Evolutionary conservation across 2,797 vertebrate genomes (phyloP).

Genomic region (Poecile montanus): DNA sequence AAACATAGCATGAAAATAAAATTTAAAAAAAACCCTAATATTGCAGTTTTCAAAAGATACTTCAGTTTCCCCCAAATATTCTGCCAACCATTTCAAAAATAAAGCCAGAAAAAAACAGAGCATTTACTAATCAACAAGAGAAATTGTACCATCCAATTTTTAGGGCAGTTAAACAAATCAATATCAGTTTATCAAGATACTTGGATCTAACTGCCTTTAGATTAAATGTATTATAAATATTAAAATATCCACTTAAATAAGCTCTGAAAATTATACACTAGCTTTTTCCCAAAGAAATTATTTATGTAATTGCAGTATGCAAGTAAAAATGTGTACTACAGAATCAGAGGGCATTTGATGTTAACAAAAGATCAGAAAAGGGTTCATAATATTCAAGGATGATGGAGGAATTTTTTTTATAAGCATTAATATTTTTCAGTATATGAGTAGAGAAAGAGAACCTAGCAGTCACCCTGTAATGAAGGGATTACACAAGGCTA

Average conservation of each 20-base stretch:
- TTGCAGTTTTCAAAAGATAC: constrained; percentile 5
- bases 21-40: not conserved
- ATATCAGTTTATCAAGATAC: constrained; percentile 6
- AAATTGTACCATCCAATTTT: constrained; percentile 36
- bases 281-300: constrained; percentile 24
- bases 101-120: not conserved
- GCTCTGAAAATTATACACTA: constrained; percentile 23
- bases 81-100: constrained; percentile 22
- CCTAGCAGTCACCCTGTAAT: not conserved
- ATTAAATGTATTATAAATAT: constrained; percentile 52
- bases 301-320: not conserved
- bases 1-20: constrained; percentile 40
- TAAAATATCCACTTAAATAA: constrained; percentile 55
- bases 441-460: not conserved
- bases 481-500: not conserved
- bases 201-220: constrained; percentile 8
- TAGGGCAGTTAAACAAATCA: constrained; percentile 45
- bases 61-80: constrained; percentile 4
- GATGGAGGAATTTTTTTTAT: not conserved
- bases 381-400: not conserved
- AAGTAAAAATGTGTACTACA: not conserved
- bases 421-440: not conserved
- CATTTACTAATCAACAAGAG: constrained; percentile 40
- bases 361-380: not conserved
- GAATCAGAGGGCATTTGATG: not conserved